Evolutionary conservation across 2,797 vertebrate genomes (phyloP).

Genomic region (Pygocentrus nattereri): DNA sequence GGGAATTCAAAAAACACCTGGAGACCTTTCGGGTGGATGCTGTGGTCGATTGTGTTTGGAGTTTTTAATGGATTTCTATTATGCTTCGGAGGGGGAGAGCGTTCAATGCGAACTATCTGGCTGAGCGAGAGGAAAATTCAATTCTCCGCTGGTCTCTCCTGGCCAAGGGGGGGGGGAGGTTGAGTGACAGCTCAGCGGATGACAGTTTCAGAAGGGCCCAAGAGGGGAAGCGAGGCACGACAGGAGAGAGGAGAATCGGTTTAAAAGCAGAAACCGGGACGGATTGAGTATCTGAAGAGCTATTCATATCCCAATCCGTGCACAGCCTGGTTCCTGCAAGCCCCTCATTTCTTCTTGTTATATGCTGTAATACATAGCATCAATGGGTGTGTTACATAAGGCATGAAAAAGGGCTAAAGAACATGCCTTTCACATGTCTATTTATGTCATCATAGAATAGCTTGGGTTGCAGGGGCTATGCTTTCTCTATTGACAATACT

Average conservation of each 20-base stretch:
- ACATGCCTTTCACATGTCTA: not conserved
- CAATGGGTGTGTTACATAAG: not conserved
- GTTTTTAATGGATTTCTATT: constrained; percentile 63
- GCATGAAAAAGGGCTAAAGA: not conserved
- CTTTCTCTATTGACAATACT: not conserved
- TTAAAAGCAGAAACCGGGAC: constrained; percentile 23
- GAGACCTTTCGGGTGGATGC: constrained; percentile 47
- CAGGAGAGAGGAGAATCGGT: constrained; percentile 31
- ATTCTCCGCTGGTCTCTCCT: constrained; percentile 58
- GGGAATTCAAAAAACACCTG: constrained; percentile 21
- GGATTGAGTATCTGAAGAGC: constrained; percentile 2
- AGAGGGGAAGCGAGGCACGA: not conserved
- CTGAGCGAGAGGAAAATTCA: constrained; percentile 55
- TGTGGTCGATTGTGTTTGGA: constrained; percentile 58
- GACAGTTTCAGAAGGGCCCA: constrained; percentile 59
- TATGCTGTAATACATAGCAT: not conserved
- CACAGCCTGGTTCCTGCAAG: not conserved
- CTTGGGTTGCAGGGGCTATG: not conserved
- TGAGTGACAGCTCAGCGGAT: constrained; percentile 73
- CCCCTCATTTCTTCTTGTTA: not conserved
- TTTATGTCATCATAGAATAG: not conserved
- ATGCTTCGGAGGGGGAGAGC: constrained; percentile 48
- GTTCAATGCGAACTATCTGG: constrained; percentile 57
- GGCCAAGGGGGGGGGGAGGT: constrained; percentile 49
- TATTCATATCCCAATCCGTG: not conserved